Percentiles rank a stretch among this genome's conserved stretches.
Conservation (phyloP, 2,113 vertebrate genomes). For the Rattus norvegicus region DNA sequence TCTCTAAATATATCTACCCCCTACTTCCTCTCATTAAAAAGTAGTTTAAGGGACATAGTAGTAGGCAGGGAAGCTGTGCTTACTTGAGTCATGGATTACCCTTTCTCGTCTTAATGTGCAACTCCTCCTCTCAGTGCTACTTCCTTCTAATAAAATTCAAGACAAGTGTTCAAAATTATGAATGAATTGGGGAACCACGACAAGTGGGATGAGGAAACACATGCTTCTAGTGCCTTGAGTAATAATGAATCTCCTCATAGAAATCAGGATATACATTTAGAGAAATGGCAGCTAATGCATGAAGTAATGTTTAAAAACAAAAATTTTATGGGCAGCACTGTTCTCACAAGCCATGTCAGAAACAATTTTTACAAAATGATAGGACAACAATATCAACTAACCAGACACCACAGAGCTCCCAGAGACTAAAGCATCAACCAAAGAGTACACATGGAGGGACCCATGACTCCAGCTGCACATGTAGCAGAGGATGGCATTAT, state of each 20-base stretch:
- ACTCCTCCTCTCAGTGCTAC: neutral
- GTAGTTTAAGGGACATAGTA: neutral
- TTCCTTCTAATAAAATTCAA: neutral
- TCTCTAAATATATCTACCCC: neutral
- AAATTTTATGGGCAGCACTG: neutral
- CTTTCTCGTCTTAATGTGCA: neutral
- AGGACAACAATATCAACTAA: no score
- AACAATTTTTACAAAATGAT: neutral
- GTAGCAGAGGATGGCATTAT: no score
- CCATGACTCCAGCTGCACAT: no score
- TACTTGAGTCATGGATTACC: neutral
- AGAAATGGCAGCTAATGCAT: neutral
- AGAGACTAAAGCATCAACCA: no score
- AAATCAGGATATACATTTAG: neutral
- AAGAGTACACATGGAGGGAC: no score
- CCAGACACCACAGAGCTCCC: no score
- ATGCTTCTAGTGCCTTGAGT: neutral
- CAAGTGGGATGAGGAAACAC: neutral
- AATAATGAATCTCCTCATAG: neutral
- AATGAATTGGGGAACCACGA: neutral
- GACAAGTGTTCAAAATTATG: neutral
- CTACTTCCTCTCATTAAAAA: neutral
- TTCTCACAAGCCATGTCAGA: neutral
- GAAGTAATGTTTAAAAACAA: neutral
- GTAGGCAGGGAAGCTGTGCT: neutral